phyloP scores from a whole-genome alignment of 2,888 invertebrate genomes.

The Gnatocerus cornutus region DNA sequence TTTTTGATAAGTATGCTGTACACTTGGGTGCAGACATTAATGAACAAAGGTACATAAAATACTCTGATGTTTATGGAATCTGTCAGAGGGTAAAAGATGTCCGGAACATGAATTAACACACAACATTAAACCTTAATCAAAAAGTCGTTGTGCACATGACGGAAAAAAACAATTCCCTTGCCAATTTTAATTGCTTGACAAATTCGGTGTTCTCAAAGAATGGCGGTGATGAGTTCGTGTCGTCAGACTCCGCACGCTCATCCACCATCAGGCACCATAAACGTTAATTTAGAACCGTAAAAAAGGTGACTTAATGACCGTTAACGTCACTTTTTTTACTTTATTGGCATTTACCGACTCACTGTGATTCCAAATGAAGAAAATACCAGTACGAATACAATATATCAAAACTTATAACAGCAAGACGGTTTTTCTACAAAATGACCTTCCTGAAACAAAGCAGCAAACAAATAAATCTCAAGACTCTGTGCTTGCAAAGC shows the following conservation, averaged over 20 bases:
- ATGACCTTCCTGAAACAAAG: too few relatives aligned
- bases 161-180: slow-evolving; percentile 10
- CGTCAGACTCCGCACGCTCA: slow-evolving; percentile 28
- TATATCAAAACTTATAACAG: too few relatives aligned
- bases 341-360: slow-evolving; percentile 7
- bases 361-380: not conserved
- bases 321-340: slow-evolving; percentile 20
- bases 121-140: slow-evolving; percentile 30
- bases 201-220: slow-evolving; percentile 31
- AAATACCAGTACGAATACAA: not conserved
- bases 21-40: slow-evolving; percentile 47
- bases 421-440: too few relatives aligned
- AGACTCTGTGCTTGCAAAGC: too few relatives aligned
- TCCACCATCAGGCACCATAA: slow-evolving; percentile 27
- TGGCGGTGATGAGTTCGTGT: slow-evolving; percentile 36
- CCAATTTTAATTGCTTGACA: slow-evolving; percentile 34
- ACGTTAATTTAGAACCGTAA: slow-evolving; percentile 25
- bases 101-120: slow-evolving; percentile 29
- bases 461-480: too few relatives aligned
- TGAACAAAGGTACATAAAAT: slow-evolving; percentile 49
- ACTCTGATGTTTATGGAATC: slow-evolving; percentile 45
- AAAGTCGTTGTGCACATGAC: slow-evolving; percentile 18
- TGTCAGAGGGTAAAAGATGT: slow-evolving; percentile 35
- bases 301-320: slow-evolving; percentile 23
- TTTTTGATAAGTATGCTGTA: slow-evolving; percentile 44